Conservation (phyloP, 2,113 vertebrate genomes). For the Malurus alboscapulatus region DNA sequence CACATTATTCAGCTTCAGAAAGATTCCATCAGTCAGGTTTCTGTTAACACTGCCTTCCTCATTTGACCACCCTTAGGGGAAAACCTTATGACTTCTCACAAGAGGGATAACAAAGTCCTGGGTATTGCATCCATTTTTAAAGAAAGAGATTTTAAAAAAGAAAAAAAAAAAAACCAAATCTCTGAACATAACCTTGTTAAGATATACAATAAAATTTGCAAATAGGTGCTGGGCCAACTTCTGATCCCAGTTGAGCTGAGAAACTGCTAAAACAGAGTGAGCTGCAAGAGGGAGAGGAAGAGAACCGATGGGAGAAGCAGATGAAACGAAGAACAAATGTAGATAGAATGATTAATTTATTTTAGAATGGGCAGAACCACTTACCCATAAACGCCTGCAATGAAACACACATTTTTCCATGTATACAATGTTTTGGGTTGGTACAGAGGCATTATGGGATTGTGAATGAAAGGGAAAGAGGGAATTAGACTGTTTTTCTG, state of each 20-base stretch:
- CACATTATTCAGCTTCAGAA: neutral
- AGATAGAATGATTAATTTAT: neutral
- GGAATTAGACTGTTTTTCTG: neutral
- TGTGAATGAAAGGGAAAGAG: neutral
- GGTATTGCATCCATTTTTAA: neutral
- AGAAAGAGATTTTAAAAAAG: neutral
- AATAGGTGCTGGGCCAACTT: neutral
- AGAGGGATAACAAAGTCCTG: neutral
- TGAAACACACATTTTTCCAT: constrained; percentile 9
- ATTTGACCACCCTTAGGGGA: neutral
- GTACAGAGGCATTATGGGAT: neutral
- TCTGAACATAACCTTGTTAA: neutral
- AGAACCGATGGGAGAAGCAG: constrained; percentile 2
- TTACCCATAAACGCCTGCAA: constrained; percentile 9
- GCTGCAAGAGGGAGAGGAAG: neutral
- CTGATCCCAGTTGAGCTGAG: neutral
- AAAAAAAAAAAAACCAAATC: neutral
- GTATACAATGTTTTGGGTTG: neutral
- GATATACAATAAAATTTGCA: neutral
- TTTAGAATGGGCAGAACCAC: neutral
- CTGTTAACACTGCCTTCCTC: neutral
- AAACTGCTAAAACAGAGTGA: neutral
- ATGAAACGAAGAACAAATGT: constrained; percentile 8
- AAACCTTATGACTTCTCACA: neutral
- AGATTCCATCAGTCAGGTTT: neutral